Evolutionary conservation across 2,113 vertebrate genomes (phyloP).

Genomic region (Heterotis niloticus): DNA sequence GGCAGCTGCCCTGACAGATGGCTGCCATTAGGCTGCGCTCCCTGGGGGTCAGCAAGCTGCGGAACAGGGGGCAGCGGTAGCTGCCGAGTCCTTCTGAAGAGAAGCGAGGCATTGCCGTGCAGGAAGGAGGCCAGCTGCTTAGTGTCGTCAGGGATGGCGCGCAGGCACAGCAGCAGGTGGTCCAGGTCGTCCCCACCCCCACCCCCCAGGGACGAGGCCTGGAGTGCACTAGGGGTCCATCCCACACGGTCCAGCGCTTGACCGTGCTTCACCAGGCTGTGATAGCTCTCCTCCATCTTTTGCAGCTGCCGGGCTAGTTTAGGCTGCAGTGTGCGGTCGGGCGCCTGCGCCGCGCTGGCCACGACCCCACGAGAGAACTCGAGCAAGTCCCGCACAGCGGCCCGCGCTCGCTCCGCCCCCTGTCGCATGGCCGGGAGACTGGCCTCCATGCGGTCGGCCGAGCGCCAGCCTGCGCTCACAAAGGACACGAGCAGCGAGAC

Average conservation of each 20-base stretch:
- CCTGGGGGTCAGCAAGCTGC: constrained; percentile 38
- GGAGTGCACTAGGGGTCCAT: constrained; percentile 68
- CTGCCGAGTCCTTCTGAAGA: constrained; percentile 84
- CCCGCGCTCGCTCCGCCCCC: constrained; percentile 69
- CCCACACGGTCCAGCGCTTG: constrained; percentile 77
- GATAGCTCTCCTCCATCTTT: constrained; percentile 96
- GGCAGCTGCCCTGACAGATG: constrained; percentile 57
- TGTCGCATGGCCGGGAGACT: constrained; percentile 66
- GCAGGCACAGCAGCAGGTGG: constrained; percentile 81
- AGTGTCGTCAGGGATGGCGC: constrained; percentile 86
- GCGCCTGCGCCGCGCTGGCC: constrained; percentile 79
- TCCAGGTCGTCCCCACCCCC: constrained; percentile 76
- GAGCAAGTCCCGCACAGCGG: constrained; percentile 78
- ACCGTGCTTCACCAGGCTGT: constrained; percentile 75
- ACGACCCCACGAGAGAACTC: constrained; percentile 85
- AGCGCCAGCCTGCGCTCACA: constrained; percentile 76
- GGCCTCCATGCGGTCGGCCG: constrained; percentile 74
- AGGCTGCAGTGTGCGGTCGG: constrained; percentile 81
- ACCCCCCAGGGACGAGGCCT: constrained; percentile 43
- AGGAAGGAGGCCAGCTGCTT: constrained; percentile 95
- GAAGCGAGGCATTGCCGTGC: constrained; percentile 88
- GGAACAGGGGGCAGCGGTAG: constrained; percentile 43
- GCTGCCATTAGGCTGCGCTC: constrained; percentile 41
- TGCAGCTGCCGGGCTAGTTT: constrained; percentile 89
- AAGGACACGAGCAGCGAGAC: constrained; percentile 90